Percentiles rank a stretch among this genome's conserved stretches.
phyloP scores from a whole-genome alignment of 1,140 invertebrate species.

The Lepidotrigona ventralis region DNA sequence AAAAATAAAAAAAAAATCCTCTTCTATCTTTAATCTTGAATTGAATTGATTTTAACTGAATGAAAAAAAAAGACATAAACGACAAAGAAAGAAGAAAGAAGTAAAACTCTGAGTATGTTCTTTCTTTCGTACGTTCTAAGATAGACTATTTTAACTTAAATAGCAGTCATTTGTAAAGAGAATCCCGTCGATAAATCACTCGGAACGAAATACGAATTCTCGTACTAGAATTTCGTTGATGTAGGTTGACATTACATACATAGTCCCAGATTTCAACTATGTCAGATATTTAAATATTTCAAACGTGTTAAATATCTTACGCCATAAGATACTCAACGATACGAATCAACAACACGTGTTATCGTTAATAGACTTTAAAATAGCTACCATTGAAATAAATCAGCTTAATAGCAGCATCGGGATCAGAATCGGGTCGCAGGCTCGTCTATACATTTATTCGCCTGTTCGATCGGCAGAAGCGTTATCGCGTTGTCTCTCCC shows the following conservation, averaged over 20 bases:
- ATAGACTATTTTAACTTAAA: background rate
- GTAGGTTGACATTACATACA: rapidly evolving
- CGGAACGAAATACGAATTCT: background rate
- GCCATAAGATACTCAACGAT: background rate
- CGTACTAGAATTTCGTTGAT: background rate
- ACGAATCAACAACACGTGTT: background rate
- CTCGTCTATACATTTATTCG: background rate
- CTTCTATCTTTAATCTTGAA: too few species aligned
- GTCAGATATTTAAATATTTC: background rate
- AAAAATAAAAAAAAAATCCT: too few species aligned
- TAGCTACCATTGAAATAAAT: constrained; percentile 6
- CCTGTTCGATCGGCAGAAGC: background rate
- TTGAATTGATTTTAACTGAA: background rate
- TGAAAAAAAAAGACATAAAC: background rate
- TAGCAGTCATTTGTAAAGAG: background rate
- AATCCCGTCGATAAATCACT: background rate
- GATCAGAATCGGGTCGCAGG: background rate
- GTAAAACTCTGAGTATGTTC: too few species aligned
- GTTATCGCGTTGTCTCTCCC: background rate
- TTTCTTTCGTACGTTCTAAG: too few species aligned
- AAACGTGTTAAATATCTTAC: background rate
- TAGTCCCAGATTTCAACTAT: background rate
- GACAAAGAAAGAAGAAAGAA: background rate
- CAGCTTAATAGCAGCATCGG: background rate
- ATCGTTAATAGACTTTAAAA: background rate